phyloP scores from a whole-genome alignment of 2,888 invertebrate genomes.

The Drosophila lacicola region DNA sequence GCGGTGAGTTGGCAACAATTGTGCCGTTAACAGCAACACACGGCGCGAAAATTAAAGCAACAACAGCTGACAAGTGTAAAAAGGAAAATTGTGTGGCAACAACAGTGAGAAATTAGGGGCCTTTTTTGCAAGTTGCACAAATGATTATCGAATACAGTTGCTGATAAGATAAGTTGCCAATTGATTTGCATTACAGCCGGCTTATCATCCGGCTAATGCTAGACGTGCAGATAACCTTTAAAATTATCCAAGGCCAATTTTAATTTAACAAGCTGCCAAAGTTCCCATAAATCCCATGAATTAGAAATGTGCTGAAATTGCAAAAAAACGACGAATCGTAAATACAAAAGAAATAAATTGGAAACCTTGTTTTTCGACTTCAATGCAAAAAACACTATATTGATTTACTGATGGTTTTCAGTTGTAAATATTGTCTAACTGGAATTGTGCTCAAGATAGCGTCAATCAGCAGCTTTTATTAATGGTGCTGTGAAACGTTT shows the following conservation, averaged over 20 bases:
- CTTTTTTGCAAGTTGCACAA: not conserved
- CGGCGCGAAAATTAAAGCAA: slow-evolving; percentile 24
- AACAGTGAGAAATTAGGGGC: not conserved
- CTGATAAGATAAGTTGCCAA: slow-evolving; percentile 32
- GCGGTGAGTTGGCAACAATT: slow-evolving; percentile 29
- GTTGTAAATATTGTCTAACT: not conserved
- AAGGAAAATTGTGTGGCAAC: not conserved
- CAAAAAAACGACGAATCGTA: not conserved
- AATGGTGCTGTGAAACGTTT: slow-evolving; percentile 9
- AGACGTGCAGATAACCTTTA: slow-evolving; percentile 36
- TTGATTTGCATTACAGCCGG: not conserved
- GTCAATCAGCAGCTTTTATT: slow-evolving; percentile 23
- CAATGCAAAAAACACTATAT: not conserved
- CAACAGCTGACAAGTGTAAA: slow-evolving; percentile 35
- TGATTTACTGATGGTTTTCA: slow-evolving; percentile 10
- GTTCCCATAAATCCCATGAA: slow-evolving; percentile 51
- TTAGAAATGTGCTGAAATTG: slow-evolving; percentile 32
- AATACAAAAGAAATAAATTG: not conserved
- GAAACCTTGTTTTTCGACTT: not conserved
- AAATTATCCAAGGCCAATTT: slow-evolving; percentile 38
- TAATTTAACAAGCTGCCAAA: slow-evolving; percentile 27
- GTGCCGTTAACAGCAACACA: slow-evolving; percentile 6
- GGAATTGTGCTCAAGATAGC: slow-evolving; percentile 3
- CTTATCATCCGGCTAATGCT: slow-evolving; percentile 26
- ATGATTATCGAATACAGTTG: not conserved